Base-by-base conservation (phyloP, 2,888 invertebrate species). In the Drosophila lutescens region DNA sequence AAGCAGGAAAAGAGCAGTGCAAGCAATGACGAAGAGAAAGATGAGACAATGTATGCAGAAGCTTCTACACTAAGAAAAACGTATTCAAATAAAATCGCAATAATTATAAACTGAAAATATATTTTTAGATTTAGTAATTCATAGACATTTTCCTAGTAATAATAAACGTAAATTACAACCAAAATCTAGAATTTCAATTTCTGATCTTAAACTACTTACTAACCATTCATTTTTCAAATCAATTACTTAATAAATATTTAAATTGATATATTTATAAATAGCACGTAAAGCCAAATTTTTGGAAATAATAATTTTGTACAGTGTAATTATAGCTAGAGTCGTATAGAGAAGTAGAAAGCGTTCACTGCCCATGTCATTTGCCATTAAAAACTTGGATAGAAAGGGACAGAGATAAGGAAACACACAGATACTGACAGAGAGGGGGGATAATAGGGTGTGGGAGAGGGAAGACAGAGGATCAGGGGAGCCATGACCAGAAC, bases 281-380 rank as follows among this genome's bases (percentile, higher is more conserved):
- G 2, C 20, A 20, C 20, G 4, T 20, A 20, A 20, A 20, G 2
- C 20, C 20, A n/a, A n/a, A 2, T 20, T 20, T 20, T 20, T 20
- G 20, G 23, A 4, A 23, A 4, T 17, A 10, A 4, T 13, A 20
- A 12, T 13, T 26, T 13, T 8, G 13, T 7, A 8, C 15, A 7
- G 15, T 59, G 60, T 43, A 34, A 23, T 10, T 6, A 4, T n/a
- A 10, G 20, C 4, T 20, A 32, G 12, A 32, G 32, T 32, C 15
- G 32, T 41, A 38, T 38, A 34, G 41, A 54, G 69, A 32, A 63
- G 36, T n/a, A 23, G 57, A 49, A 17, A 57, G 34, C 59, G 67
- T 77, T 71, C 78, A 69, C 66, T 82, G 61, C 60, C 80, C 84
- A 75, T 88, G 85, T 89, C 88, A 88, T 85, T 89, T 85, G 88